Evolutionary conservation across 2,797 vertebrate genomes (phyloP).

Genomic region (Amblyopsis hoosieri): DNA sequence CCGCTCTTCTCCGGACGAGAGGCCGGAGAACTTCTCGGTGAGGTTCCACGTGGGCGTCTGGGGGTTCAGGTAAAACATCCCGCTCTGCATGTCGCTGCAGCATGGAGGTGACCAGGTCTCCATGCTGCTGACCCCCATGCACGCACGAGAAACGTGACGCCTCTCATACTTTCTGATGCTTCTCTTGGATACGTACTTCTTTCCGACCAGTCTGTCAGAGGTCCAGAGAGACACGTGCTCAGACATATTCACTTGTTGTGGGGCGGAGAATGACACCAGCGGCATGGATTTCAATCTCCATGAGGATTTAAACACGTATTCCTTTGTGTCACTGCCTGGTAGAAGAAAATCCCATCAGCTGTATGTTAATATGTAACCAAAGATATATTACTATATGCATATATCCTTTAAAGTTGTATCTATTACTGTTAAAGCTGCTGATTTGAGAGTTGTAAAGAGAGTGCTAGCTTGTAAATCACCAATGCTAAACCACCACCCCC

Average conservation of each 20-base stretch:
- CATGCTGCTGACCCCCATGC: no score
- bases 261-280: slow-evolving; percentile 6
- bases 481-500: no score
- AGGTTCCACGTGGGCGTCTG: slow-evolving; percentile 57
- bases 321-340: slow-evolving; percentile 13
- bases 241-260: slow-evolving; percentile 39
- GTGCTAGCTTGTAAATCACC: no score
- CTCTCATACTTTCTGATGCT: slow-evolving; percentile 46
- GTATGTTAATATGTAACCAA: not conserved
- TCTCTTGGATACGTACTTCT: slow-evolving; percentile 55
- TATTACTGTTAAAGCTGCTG: no score
- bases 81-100: slow-evolving; percentile 24
- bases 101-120: slow-evolving; percentile 18
- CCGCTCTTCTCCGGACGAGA: slow-evolving; percentile 30
- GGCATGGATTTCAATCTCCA: slow-evolving; percentile 16
- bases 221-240: slow-evolving; percentile 37
- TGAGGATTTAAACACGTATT: not conserved
- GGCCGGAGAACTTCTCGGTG: slow-evolving; percentile 53
- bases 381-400: not conserved
- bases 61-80: slow-evolving; percentile 62
- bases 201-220: slow-evolving; percentile 31
- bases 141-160: slow-evolving; percentile 12
- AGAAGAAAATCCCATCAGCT: slow-evolving; percentile 1
- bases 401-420: no score
- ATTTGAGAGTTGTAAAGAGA: no score